phyloP scores from a whole-genome alignment of 2,888 invertebrate genomes.

The Agriopis aurantiaria region DNA sequence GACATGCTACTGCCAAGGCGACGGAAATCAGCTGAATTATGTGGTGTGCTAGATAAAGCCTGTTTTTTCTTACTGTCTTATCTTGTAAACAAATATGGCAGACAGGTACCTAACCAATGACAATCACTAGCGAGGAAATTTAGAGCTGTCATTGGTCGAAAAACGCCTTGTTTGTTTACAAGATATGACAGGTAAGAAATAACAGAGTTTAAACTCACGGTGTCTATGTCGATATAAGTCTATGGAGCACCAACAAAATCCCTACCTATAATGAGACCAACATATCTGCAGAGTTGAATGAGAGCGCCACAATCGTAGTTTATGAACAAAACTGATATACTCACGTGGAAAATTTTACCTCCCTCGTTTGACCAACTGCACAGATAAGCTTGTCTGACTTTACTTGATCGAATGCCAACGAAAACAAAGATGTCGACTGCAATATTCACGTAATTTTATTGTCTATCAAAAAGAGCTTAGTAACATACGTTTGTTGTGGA shows the following conservation, averaged over 20 bases:
- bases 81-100: too few species aligned
- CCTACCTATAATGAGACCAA: background rate
- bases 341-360: background rate
- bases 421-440: constrained; percentile 56
- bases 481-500: constrained; percentile 45
- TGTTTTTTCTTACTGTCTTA: too few species aligned
- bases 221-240: too few species aligned
- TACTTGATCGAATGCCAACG: constrained; percentile 63
- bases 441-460: constrained; percentile 51
- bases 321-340: background rate
- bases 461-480: constrained; percentile 66
- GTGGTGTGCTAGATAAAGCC: too few species aligned
- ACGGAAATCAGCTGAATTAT: too few species aligned
- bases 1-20: too few species aligned
- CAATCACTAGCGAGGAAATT: too few species aligned
- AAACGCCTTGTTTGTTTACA: too few species aligned
- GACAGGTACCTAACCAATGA: too few species aligned
- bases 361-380: background rate
- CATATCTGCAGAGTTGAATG: background rate
- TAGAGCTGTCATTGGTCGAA: too few species aligned
- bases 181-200: too few species aligned
- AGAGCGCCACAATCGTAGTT: background rate
- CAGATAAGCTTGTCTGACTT: background rate
- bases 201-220: too few species aligned
- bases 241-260: background rate